Evolutionary conservation across 2,797 vertebrate genomes (phyloP), one percentile per base, ranked within the genome.

Genomic region (Gallirallus australis): DNA sequence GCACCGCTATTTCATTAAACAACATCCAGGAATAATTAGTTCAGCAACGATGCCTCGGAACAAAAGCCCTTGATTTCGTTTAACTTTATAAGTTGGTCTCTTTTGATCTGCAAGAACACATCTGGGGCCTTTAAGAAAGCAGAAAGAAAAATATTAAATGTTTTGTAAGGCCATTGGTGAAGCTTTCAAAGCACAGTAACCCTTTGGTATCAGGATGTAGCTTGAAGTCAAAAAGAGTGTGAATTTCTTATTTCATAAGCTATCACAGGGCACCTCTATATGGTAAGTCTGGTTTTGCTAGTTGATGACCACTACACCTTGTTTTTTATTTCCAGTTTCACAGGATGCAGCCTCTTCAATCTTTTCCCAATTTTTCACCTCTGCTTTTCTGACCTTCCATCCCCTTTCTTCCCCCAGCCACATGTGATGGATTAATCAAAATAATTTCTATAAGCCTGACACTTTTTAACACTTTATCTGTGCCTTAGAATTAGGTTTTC

Each of bases 1-100:
- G 97, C 97, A 97, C 96, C 12, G 63, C 98, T 97, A 93, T 98
- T 98, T 98, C 98, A 98, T 98, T 98, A 98, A 98, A 97, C 97
- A 97, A 98, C 98, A 98, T 98, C 97, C 98, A 98, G 98, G 98
- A 98, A 98, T 98, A 98, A 98, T 98, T 98, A 98, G 98, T 98
- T 98, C 97, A 97, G 98, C 98, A 97, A 97, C 97, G 96, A 98
- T 98, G 98, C 97, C 97, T 98, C 42, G 73, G 97, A 98, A 98
- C 98, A 98, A 98, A 98, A 98, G 98, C 97, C 95, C 97, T 98
- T 97, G 97, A 98, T 98, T 98, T 98, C 93, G 95, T 97, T 98
- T 96, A 97, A 97, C 97, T 98, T 98, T 98, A 98, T 98, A 98
- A 97, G 97, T 98, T 97, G 96, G 95, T 94, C 94, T 97, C 97